Percentiles rank a stretch among this genome's conserved stretches.
phyloP scores from a whole-genome alignment of 2,888 invertebrate species.

The Phengaris alcon region DNA sequence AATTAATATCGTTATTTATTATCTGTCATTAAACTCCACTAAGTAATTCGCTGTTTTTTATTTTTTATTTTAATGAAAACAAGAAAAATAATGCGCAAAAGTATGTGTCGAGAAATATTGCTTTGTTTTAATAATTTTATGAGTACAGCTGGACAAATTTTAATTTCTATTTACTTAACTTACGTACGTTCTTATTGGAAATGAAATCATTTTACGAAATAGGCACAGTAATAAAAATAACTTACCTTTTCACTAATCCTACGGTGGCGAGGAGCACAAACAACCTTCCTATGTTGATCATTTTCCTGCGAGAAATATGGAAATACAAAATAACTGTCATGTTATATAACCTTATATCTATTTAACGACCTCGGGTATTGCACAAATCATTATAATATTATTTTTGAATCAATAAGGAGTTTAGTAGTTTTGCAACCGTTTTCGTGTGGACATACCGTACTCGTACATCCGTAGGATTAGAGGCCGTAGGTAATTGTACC shows the following conservation, averaged over 20 bases:
- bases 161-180: too few relatives aligned
- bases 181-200: too few relatives aligned
- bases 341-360: neutral
- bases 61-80: too few relatives aligned
- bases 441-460: neutral
- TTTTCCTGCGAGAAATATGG: conserved; percentile 58
- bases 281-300: conserved; percentile 49
- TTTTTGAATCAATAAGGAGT: neutral
- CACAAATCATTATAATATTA: conserved; percentile 14
- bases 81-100: too few relatives aligned
- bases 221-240: conserved; percentile 6
- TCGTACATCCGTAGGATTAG: neutral
- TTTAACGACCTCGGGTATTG: neutral
- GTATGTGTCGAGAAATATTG: too few relatives aligned
- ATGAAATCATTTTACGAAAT: too few relatives aligned
- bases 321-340: neutral
- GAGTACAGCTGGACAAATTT: too few relatives aligned
- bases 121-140: too few relatives aligned
- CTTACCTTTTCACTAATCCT: conserved; percentile 61
- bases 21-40: too few relatives aligned
- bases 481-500: neutral
- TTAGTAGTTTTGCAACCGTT: neutral
- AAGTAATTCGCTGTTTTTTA: too few relatives aligned
- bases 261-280: conserved; percentile 50
- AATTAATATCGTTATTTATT: too few relatives aligned